Evolutionary conservation across 1,140 invertebrate genomes (phyloP), one percentile per base, ranked within the genome.

Genomic region (Meteorus sp.): DNA sequence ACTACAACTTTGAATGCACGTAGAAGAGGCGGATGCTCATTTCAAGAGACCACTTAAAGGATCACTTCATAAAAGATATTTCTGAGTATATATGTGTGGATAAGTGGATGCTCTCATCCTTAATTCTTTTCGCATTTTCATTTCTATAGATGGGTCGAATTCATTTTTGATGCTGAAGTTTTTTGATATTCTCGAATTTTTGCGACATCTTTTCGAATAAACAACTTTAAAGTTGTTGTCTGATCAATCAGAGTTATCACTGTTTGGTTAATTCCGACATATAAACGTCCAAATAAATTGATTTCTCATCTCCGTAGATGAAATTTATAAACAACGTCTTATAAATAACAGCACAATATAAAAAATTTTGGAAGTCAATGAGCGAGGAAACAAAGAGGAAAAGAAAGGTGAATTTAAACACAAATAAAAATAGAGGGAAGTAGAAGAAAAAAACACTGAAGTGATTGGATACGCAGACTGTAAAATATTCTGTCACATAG

Each of bases 1-100:
- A 13, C 15, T 13, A n/a, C n/a, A n/a, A n/a, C n/a, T n/a, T n/a
- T 33, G 22, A 61, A 56, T 51, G 61, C 57, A 61, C 53, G 56
- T 29, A 58, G 54, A 61, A 64, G 60, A 62, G 60, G 55, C 61
- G 71, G 61, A 52, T 22, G 59, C 50, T 39, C 50, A n/a, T 63
- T 74, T 65, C 66, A 72, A 73, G 68, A 64, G 66, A 60, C 71
- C 69, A 71, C 65, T 72, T 68, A 67, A 41, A 65, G 60, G 59
- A 61, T 39, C 43, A 69, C 64, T 71, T 70, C 70, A 67, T 63
- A 67, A 65, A 53, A 65, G 65, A 59, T 60, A 60, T 67, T 57
- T 37, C 22, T 27, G 8, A 20, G 29, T 13, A 20, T 29, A 13
- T 48, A 50, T 15, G 29, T 17, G 43, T 8, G 29, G 13, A 50